Conservation (phyloP, 2,113 vertebrate genomes). For the Perca fluviatilis region DNA sequence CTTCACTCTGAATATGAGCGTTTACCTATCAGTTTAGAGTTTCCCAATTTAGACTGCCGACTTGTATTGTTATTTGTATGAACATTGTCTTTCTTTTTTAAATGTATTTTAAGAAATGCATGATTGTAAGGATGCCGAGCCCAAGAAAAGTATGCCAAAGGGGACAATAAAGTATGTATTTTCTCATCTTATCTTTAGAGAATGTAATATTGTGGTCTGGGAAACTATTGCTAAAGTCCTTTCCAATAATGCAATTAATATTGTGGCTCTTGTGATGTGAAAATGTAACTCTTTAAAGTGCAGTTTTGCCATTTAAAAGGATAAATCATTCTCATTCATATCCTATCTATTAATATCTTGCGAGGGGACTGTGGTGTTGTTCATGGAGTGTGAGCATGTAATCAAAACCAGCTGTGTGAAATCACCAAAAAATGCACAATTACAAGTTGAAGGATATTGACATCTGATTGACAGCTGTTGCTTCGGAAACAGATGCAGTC, state of each 20-base stretch:
- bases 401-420: slow-evolving; percentile 11
- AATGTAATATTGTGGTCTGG: background rate
- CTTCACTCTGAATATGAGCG: too few species aligned
- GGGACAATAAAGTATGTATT: background rate
- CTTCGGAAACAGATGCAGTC: background rate
- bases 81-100: too few species aligned
- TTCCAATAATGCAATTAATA: background rate
- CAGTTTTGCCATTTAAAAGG: background rate
- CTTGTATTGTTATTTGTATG: too few species aligned
- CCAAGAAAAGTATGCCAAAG: background rate
- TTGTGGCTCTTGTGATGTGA: background rate
- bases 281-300: background rate
- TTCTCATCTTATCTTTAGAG: background rate
- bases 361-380: too few species aligned
- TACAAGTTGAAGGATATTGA: background rate
- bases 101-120: background rate
- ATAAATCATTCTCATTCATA: background rate
- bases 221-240: background rate
- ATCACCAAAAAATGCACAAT: background rate
- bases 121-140: background rate
- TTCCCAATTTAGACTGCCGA: too few species aligned
- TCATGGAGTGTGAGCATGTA: background rate
- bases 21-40: too few species aligned
- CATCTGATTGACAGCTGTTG: slow-evolving; percentile 24
- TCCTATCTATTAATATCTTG: background rate